Evolutionary conservation across 2,113 vertebrate species (phyloP).

Genomic region (Fulica atra): DNA sequence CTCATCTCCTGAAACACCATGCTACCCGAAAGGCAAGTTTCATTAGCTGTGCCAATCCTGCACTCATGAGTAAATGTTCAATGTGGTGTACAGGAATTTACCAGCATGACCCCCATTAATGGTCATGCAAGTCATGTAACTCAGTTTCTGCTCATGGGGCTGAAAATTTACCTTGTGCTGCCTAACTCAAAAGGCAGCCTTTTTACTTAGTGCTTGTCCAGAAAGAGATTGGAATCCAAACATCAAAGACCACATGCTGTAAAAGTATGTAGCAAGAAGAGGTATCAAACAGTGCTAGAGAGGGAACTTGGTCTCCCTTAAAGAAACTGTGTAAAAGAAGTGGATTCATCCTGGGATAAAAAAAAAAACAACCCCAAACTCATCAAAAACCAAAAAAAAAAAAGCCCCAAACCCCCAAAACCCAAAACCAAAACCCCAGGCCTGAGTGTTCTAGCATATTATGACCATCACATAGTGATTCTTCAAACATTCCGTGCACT

Average conservation of each 20-base stretch:
- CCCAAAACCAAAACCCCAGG: background rate
- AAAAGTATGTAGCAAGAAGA: slow-evolving; percentile 1
- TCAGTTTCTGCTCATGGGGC: slow-evolving; percentile 42
- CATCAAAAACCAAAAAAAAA: too few species aligned
- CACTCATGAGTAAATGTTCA: slow-evolving; percentile 62
- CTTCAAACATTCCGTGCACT: background rate
- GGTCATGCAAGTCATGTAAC: slow-evolving; percentile 40
- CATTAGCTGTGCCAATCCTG: slow-evolving; percentile 61
- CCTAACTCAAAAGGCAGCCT: slow-evolving; percentile 20
- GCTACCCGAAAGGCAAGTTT: slow-evolving; percentile 49
- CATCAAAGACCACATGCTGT: slow-evolving; percentile 60
- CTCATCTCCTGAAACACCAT: slow-evolving; percentile 37
- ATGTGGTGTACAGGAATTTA: slow-evolving; percentile 61
- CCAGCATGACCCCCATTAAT: slow-evolving; percentile 65
- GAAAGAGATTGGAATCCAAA: slow-evolving; percentile 6
- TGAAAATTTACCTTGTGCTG: slow-evolving; percentile 33
- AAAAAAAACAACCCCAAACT: background rate
- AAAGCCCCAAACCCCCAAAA: too few species aligned
- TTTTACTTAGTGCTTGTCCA: background rate
- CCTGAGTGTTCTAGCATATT: background rate
- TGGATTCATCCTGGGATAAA: background rate
- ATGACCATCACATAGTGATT: background rate
- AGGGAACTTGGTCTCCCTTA: background rate
- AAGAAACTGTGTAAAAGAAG: background rate
- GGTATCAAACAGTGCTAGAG: background rate